Evolutionary conservation across 2,113 vertebrate genomes (phyloP).

Genomic region (Urocolius indicus): DNA sequence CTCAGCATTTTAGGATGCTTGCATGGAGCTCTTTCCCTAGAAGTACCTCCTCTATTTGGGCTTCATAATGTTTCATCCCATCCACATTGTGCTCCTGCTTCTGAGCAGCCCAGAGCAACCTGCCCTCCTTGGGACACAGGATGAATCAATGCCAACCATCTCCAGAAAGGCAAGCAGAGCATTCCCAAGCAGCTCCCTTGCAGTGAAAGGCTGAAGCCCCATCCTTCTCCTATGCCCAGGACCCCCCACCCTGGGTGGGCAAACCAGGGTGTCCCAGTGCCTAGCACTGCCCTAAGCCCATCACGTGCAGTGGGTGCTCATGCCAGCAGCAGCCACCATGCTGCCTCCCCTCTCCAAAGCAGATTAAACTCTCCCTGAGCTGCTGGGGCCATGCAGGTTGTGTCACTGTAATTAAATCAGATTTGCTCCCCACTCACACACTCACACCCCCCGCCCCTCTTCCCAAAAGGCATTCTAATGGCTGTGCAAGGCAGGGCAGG

Average conservation of each 20-base stretch:
- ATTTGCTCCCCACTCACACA: background rate
- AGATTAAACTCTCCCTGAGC: constrained; percentile 47
- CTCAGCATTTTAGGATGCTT: background rate
- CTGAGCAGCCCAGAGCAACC: background rate
- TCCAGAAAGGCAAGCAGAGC: background rate
- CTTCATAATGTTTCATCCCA: background rate
- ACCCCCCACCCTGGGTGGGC: background rate
- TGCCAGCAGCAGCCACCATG: background rate
- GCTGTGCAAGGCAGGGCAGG: background rate
- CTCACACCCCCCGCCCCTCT: background rate
- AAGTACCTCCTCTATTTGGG: background rate
- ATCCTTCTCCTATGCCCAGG: background rate
- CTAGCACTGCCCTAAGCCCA: constrained; percentile 52
- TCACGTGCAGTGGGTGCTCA: constrained; percentile 12
- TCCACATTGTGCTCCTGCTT: background rate
- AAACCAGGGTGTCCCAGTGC: accelerated
- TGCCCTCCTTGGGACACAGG: background rate
- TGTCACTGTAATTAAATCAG: constrained; percentile 46
- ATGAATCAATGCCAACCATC: accelerated
- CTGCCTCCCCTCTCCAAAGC: background rate
- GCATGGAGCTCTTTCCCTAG: background rate
- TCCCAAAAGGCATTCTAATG: constrained; percentile 16
- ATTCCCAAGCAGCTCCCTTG: accelerated
- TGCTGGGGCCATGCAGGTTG: background rate
- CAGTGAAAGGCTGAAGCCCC: accelerated